Base-by-base conservation (phyloP, 2,797 vertebrate species). In the Basileuterus tristriatus region DNA sequence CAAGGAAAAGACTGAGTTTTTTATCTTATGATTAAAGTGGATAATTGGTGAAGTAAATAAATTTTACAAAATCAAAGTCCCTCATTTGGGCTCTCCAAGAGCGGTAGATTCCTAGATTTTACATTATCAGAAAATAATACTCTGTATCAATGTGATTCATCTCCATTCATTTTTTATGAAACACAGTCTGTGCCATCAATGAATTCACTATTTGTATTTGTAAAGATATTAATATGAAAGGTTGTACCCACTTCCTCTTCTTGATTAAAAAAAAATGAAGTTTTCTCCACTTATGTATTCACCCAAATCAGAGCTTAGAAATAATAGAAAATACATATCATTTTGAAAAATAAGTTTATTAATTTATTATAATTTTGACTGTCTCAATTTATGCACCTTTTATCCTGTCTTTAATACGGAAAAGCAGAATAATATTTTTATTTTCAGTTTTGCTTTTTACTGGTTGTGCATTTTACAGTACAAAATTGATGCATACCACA, bases 21-120 rank as follows among this genome's bases (percentile, higher is more conserved):
- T 70, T 83, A 21, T 62, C 76, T 78, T 88, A 59, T 55, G 4
- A 65, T 15, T 29, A 36, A 83, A 6, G 2, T 41, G 18, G 15
- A 41, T 50, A 87, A 88, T 29, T 75, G 26, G 21, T 74, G 39
- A 92, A 85, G 41, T 79, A 90, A 95, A 90, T 89, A 83, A 83
- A 29, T 81, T 83, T 65, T 55, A 39, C 23, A 56, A 74, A 83
- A 88, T 29, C 26, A 11, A 36, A 47, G 44, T 43, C 60, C 13
- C 16, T 63, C 30, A 39, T 75, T 70, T 62, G 53, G 15, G 41
- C 7, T 67, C 26, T 77, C 26, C 41, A 78, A 74, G 27, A 79
- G 4, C 9, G 4, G 1, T 21, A 81, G 36, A 30, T 49, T 64
- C 26, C 4, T 68, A 64, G 58, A 91, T 75, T 87, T 89, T 65